Evolutionary conservation across 2,797 vertebrate genomes (phyloP).

Genomic region (Leontopithecus rosalia): DNA sequence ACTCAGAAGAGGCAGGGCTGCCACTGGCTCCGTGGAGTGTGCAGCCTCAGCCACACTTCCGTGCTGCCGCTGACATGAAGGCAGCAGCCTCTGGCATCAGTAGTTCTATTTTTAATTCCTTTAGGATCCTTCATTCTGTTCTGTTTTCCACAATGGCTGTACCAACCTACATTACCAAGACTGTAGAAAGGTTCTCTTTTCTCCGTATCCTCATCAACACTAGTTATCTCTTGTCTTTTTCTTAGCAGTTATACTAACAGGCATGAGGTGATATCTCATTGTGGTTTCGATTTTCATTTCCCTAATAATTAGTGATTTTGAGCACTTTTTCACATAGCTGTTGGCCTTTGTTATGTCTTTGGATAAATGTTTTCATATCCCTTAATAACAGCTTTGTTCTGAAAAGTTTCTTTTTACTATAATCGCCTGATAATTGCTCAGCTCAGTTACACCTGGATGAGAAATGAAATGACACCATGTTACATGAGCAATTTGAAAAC

Average conservation of each 20-base stretch:
- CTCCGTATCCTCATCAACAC: neutral
- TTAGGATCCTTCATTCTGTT: neutral
- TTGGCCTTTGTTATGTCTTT: neutral
- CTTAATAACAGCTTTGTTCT: conserved; percentile 24
- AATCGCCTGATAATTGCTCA: neutral
- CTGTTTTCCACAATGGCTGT: neutral
- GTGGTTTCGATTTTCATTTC: neutral
- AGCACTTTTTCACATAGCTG: neutral
- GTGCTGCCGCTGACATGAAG: neutral
- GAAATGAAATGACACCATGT: conserved; percentile 14
- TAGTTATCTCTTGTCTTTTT: neutral
- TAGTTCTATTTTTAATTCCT: neutral
- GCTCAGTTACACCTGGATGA: neutral
- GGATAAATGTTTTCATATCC: neutral
- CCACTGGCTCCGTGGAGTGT: neutral
- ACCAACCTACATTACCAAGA: neutral
- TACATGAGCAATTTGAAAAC: neutral
- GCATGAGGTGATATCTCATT: neutral
- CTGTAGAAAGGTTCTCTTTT: neutral
- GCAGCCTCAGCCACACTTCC: neutral
- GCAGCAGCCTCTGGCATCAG: neutral
- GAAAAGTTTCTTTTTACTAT: neutral
- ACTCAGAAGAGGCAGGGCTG: neutral
- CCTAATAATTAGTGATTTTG: neutral
- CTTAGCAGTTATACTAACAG: neutral